Conservation (phyloP, 2,113 vertebrate species). For the Corythoichthys intestinalis region DNA sequence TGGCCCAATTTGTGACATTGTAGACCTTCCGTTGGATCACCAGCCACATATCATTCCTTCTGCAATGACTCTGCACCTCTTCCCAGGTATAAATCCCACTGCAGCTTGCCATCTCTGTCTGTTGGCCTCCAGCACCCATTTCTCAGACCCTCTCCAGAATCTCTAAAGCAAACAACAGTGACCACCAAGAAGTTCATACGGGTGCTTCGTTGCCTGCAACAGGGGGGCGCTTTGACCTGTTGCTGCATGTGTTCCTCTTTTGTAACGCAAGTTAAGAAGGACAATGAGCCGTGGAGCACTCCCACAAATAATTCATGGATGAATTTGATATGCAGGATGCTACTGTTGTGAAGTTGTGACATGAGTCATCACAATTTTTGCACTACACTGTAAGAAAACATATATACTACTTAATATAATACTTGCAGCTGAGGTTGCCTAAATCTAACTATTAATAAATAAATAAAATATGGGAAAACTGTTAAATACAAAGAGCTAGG, state of each 20-base stretch:
- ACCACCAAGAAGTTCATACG: neutral
- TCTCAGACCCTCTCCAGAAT: conserved; percentile 12
- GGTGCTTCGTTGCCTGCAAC: neutral
- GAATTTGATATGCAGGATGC: conserved; percentile 18
- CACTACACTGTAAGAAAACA: neutral
- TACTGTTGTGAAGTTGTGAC: neutral
- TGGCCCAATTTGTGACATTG: conserved; percentile 83
- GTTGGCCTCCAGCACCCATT: conserved; percentile 49
- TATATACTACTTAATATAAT: too few relatives aligned
- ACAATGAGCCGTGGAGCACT: conserved; percentile 21
- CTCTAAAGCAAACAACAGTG: neutral
- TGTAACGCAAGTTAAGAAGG: conserved; percentile 17
- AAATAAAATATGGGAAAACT: too few relatives aligned
- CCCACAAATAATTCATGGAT: conserved; percentile 42
- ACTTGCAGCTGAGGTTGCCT: too few relatives aligned
- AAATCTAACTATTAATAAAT: too few relatives aligned
- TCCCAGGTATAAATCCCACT: conserved; percentile 79
- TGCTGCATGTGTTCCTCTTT: conserved; percentile 15
- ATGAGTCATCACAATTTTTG: neutral
- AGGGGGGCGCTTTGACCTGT: conserved; percentile 27
- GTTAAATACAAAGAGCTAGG: too few relatives aligned
- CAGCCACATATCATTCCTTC: conserved; percentile 84
- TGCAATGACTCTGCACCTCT: conserved; percentile 85
- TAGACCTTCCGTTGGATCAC: conserved; percentile 93
- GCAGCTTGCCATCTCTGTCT: conserved; percentile 26